A percentile compares a stretch with the other conserved stretches of the same genome.
Evolutionary conservation across 2,888 invertebrate genomes (phyloP).

Genomic region (Venusia cambrica): DNA sequence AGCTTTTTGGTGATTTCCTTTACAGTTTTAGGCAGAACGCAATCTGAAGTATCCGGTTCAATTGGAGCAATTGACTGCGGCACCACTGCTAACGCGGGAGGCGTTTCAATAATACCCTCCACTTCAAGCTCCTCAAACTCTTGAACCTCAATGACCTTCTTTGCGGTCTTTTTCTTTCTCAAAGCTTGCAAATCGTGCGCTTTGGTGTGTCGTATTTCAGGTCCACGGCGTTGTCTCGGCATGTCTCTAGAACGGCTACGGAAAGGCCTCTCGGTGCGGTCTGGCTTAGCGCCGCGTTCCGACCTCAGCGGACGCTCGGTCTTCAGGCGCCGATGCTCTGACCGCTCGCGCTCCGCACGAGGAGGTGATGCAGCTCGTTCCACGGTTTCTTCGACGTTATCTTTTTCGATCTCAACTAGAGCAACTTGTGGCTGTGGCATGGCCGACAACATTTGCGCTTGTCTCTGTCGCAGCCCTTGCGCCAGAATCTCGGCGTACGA

Average conservation of each 20-base stretch:
- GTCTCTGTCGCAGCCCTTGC: conserved; percentile 81
- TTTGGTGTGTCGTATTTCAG: conserved; percentile 63
- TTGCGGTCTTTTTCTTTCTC: conserved; percentile 64
- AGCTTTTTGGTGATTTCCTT: conserved; percentile 43
- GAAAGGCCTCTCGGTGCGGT: too few relatives aligned
- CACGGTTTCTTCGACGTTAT: conserved; percentile 52
- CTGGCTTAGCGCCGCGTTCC: too few relatives aligned
- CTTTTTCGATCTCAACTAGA: conserved; percentile 61
- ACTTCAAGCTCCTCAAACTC: conserved; percentile 59
- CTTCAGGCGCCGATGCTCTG: conserved; percentile 24
- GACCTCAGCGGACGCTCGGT: conserved; percentile 43
- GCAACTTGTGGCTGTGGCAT: conserved; percentile 65
- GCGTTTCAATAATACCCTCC: conserved; percentile 18
- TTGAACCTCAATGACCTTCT: conserved; percentile 66
- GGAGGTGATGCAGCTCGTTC: conserved; percentile 45
- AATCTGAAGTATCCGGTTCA: background rate
- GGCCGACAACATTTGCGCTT: conserved; percentile 44
- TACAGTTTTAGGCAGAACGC: conserved; percentile 1
- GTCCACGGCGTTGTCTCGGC: conserved; percentile 59
- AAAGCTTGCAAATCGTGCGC: conserved; percentile 52
- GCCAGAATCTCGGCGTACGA: conserved; percentile 88
- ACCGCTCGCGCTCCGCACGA: conserved; percentile 38
- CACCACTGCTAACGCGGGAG: conserved; percentile 8
- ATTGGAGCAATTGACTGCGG: conserved; percentile 2
- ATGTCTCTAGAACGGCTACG: conserved; percentile 64